Conservation (phyloP, 2,113 vertebrate species). For the Chlorodrepanis virens region DNA sequence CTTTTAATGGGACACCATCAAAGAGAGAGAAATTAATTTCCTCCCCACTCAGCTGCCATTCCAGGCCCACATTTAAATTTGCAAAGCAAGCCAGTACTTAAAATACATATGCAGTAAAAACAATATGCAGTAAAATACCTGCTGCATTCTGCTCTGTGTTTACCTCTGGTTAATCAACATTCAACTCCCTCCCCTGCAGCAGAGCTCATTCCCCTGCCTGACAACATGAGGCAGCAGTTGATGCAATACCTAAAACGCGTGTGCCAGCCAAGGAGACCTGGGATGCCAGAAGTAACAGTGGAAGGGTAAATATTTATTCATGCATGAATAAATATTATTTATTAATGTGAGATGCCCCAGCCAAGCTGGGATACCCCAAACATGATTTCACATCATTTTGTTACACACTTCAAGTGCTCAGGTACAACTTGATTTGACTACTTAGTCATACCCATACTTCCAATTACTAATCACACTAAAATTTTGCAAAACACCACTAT, state of each 20-base stretch:
- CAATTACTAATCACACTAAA: background rate
- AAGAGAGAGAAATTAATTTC: background rate
- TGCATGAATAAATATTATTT: too few species aligned
- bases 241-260: rapidly evolving
- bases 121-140: background rate
- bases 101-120: background rate
- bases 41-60: background rate
- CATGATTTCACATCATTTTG: rapidly evolving
- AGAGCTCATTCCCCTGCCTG: rapidly evolving
- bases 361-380: background rate
- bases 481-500: background rate
- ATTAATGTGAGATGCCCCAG: background rate
- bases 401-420: background rate
- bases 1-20: background rate
- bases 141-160: background rate
- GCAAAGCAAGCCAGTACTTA: background rate
- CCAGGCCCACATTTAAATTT: background rate
- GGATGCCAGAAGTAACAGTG: background rate
- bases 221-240: rapidly evolving
- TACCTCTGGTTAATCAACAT: background rate
- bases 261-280: background rate
- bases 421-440: background rate
- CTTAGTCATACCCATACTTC: background rate
- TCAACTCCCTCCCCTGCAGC: background rate
- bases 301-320: background rate